Conservation (phyloP, 2,888 invertebrate genomes). For the Polydrusus tereticollis region DNA sequence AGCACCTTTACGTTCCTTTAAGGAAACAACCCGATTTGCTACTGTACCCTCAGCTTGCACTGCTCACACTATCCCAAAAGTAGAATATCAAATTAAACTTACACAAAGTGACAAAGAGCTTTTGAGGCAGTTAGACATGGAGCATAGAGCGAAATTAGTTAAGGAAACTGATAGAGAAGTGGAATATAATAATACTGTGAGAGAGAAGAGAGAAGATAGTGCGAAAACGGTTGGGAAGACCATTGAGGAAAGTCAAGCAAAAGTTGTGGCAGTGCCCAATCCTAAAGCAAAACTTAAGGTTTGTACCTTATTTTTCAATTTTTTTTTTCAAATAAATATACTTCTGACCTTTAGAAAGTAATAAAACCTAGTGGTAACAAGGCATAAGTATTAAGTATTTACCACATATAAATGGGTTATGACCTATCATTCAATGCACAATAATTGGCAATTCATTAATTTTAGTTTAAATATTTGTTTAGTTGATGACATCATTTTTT, state of each 20-base stretch:
- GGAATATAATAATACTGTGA: conserved; percentile 38
- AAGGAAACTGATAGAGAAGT: conserved; percentile 45
- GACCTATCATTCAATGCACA: no score
- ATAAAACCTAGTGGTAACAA: no score
- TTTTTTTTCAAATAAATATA: conserved; percentile 9
- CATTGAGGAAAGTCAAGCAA: conserved; percentile 30
- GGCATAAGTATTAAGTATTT: no score
- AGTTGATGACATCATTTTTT: no score
- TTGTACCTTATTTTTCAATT: conserved; percentile 12
- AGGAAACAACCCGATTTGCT: not conserved
- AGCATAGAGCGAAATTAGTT: conserved; percentile 65
- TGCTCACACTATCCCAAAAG: conserved; percentile 14
- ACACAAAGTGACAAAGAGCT: conserved; percentile 69
- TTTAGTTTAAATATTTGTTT: no score
- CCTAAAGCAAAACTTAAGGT: conserved; percentile 57
- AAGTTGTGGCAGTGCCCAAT: conserved; percentile 55
- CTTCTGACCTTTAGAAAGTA: no score
- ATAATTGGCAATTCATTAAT: no score
- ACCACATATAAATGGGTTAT: no score
- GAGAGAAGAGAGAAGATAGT: conserved; percentile 33
- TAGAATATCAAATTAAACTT: conserved; percentile 67
- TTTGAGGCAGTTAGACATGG: conserved; percentile 68
- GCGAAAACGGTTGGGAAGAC: conserved; percentile 47
- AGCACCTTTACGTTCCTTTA: not conserved
- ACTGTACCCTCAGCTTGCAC: not conserved